A percentile compares a stretch with the other conserved stretches of the same genome.
Conservation (phyloP, 2,888 invertebrate genomes). For the Atrina japonica region DNA sequence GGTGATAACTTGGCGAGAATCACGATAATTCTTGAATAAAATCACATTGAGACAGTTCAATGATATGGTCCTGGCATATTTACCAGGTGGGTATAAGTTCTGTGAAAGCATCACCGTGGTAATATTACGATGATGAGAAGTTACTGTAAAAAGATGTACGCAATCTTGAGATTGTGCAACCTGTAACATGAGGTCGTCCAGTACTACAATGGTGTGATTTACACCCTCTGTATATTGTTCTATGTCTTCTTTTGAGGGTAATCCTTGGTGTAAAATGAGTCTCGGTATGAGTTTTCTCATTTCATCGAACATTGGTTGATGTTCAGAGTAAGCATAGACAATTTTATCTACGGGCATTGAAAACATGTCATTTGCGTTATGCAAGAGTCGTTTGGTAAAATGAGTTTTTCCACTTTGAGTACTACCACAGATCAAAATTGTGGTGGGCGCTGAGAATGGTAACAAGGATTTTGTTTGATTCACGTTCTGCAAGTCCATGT, state of each 20-base stretch:
- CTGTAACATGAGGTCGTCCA: conserved; percentile 27
- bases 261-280: conserved; percentile 25
- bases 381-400: conserved; percentile 28
- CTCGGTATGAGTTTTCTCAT: not conserved
- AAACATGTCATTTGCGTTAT: conserved; percentile 33
- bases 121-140: conserved; percentile 24
- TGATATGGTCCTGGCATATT: conserved; percentile 32
- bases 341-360: conserved; percentile 6
- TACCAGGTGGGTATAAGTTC: conserved; percentile 22
- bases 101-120: conserved; percentile 21
- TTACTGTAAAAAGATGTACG: conserved; percentile 31
- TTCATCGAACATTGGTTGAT: conserved; percentile 28
- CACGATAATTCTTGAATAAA: conserved; percentile 18
- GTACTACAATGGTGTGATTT: conserved; percentile 26
- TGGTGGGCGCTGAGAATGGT: conserved; percentile 25
- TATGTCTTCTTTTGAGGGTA: conserved; percentile 23
- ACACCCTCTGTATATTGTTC: conserved; percentile 16
- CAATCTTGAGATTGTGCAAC: conserved; percentile 28
- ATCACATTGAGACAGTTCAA: conserved; percentile 29
- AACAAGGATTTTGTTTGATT: conserved; percentile 17
- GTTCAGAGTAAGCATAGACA: conserved; percentile 31
- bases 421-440: conserved; percentile 17
- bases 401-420: conserved; percentile 23
- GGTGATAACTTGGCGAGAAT: conserved; percentile 27
- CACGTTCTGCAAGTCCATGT: conserved; percentile 5